These are phyloP conservation scores for Craniophora ligustri DNA, from an alignment of 2,888 invertebrate genomes.

Conservation along the genomic window DNA sequence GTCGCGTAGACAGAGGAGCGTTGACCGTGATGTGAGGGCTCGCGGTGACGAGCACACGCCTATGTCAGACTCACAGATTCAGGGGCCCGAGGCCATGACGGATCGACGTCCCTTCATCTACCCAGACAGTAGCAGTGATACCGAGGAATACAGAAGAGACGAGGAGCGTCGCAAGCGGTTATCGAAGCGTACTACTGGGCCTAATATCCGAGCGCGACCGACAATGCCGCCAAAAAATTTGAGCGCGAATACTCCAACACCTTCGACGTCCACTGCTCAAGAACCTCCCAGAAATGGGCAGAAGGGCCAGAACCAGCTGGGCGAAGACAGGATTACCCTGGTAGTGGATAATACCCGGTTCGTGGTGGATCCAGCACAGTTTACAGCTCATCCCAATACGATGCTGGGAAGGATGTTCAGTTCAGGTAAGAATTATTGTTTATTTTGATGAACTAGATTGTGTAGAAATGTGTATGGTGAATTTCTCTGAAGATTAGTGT, in stretches of 20 bases:
- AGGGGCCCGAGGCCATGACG: conserved; percentile 79
- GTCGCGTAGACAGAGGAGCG: conserved; percentile 61
- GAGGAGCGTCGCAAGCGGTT: conserved; percentile 91
- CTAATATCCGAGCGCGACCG: conserved; percentile 68
- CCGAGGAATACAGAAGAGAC: conserved; percentile 93
- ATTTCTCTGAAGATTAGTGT: too few relatives aligned
- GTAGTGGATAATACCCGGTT: conserved; percentile 98
- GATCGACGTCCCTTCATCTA: conserved; percentile 83
- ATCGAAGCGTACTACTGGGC: conserved; percentile 81
- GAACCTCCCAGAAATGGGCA: conserved; percentile 73
- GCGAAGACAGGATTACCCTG: conserved; percentile 95
- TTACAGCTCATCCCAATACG: conserved; percentile 98
- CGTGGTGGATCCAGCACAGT: conserved; percentile 96
- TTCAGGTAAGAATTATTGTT: conserved; percentile 88
- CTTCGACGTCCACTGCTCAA: conserved; percentile 76
- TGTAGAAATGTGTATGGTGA: background rate
- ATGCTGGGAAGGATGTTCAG: conserved; percentile 99
- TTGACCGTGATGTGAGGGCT: conserved; percentile 82
- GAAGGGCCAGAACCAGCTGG: conserved; percentile 71
- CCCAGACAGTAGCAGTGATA: conserved; percentile 94
- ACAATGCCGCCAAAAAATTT: conserved; percentile 80
- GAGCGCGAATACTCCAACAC: conserved; percentile 68
- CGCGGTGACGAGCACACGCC: conserved; percentile 73
- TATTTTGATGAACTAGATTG: background rate
- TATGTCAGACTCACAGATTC: conserved; percentile 81